phyloP scores from a whole-genome alignment of 2,113 vertebrate genomes.

The Cariama cristata region DNA sequence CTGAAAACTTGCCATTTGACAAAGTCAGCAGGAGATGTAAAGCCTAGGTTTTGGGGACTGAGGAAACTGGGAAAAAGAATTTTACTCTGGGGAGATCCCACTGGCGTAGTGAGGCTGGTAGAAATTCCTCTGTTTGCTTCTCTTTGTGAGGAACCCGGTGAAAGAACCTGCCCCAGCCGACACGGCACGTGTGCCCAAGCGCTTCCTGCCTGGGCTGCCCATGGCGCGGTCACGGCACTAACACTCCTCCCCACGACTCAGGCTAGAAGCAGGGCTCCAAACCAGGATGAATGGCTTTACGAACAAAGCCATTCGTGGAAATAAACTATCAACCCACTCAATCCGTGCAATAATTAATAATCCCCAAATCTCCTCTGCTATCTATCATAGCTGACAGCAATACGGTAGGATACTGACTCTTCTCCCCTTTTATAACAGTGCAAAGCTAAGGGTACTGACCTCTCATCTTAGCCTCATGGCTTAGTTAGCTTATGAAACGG shows the following conservation, averaged over 20 bases:
- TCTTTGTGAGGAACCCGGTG: not conserved
- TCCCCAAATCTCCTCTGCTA: not conserved
- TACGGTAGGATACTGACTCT: not conserved
- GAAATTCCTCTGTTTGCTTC: not conserved
- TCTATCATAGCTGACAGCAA: not conserved
- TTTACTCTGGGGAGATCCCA: not conserved
- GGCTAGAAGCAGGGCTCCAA: not conserved
- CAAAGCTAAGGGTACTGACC: constrained; percentile 22
- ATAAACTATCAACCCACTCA: not conserved
- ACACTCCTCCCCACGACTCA: not conserved
- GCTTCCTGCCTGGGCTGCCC: not conserved
- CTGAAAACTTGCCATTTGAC: not conserved
- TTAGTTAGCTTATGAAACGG: constrained; percentile 69
- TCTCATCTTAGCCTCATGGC: constrained; percentile 48
- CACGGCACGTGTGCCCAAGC: rapidly evolving
- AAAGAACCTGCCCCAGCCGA: not conserved
- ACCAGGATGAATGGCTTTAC: not conserved
- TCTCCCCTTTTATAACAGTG: not conserved
- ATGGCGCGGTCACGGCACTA: not conserved
- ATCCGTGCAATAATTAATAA: not conserved
- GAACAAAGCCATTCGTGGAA: not conserved
- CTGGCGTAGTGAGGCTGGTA: not conserved
- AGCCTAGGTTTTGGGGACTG: not conserved
- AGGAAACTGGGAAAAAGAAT: not conserved
- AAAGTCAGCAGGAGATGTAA: not conserved